A percentile compares a stretch with the other conserved stretches of the same genome.
phyloP scores from a whole-genome alignment of 35 echinoderm and acorn worm species.

The Amphiura filiformis region DNA sequence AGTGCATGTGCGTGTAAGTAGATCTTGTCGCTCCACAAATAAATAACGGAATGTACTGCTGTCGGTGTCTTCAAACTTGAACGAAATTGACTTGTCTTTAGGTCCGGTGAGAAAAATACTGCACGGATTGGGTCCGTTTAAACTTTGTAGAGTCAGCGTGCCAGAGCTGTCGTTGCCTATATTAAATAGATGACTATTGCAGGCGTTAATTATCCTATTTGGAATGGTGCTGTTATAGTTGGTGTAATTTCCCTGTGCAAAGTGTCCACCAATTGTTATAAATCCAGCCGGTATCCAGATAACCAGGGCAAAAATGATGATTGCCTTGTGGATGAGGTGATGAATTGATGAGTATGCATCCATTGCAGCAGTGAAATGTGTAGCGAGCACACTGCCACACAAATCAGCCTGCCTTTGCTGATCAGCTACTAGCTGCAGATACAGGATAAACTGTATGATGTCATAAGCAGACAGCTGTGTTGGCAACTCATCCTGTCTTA shows the following conservation, averaged over 20 bases:
- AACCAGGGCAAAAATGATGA: too few relatives aligned
- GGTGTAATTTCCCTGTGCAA: background rate
- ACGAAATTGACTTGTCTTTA: background rate
- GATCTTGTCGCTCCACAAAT: background rate
- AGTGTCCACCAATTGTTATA: too few relatives aligned
- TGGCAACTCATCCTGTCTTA: too few relatives aligned
- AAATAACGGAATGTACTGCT: background rate
- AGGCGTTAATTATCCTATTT: background rate
- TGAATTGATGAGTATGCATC: too few relatives aligned
- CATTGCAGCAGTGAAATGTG: too few relatives aligned
- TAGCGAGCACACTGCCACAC: too few relatives aligned
- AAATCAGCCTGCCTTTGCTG: too few relatives aligned
- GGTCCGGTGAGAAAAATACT: background rate
- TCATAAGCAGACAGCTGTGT: too few relatives aligned
- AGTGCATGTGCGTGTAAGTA: background rate
- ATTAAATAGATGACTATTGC: background rate
- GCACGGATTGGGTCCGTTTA: background rate
- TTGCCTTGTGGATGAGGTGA: too few relatives aligned
- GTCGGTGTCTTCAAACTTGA: background rate
- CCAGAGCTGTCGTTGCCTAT: background rate
- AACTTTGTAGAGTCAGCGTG: background rate
- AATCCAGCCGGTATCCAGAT: too few relatives aligned
- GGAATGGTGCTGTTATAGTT: background rate
- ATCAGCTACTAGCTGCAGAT: too few relatives aligned
- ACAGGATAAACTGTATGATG: too few relatives aligned